Evolutionary conservation across 2,888 invertebrate species (phyloP).

Genomic region (Meiosimyza decipiens): DNA sequence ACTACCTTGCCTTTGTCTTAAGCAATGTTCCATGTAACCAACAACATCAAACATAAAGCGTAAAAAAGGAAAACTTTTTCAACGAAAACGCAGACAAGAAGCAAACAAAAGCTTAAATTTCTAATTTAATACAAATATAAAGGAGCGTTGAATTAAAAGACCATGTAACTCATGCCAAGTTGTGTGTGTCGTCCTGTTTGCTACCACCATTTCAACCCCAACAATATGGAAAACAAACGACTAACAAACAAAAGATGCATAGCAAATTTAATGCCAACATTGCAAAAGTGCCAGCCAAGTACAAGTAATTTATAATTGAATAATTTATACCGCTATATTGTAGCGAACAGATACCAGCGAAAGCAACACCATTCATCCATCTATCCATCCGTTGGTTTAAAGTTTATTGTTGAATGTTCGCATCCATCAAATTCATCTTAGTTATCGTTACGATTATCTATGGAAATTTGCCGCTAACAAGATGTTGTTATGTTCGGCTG

Average conservation of each 20-base stretch:
- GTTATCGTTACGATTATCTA: slow-evolving; percentile 14
- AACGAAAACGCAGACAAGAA: slow-evolving; percentile 8
- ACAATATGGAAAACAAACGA: not conserved
- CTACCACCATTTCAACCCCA: not conserved
- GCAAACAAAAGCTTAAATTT: slow-evolving; percentile 17
- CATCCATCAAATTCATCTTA: slow-evolving; percentile 29
- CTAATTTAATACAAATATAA: slow-evolving; percentile 10
- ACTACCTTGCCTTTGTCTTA: not conserved
- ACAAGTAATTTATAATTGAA: slow-evolving; percentile 45
- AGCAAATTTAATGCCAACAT: slow-evolving; percentile 21
- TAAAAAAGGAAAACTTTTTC: not conserved
- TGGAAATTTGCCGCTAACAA: slow-evolving; percentile 25
- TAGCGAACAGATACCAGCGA: not conserved
- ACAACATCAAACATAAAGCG: not conserved
- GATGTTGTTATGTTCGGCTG: not conserved
- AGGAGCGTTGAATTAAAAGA: not conserved
- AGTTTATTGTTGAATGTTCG: slow-evolving; percentile 30
- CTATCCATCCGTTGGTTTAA: not conserved
- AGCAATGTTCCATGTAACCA: not conserved
- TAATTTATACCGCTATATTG: slow-evolving; percentile 43
- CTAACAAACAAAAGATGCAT: slow-evolving; percentile 7
- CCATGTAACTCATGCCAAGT: not conserved
- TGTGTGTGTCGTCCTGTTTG: not conserved
- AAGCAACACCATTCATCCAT: not conserved
- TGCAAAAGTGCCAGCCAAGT: not conserved